Conservation (phyloP, 2,797 vertebrate species). For the Bryconaethiops microstoma region DNA sequence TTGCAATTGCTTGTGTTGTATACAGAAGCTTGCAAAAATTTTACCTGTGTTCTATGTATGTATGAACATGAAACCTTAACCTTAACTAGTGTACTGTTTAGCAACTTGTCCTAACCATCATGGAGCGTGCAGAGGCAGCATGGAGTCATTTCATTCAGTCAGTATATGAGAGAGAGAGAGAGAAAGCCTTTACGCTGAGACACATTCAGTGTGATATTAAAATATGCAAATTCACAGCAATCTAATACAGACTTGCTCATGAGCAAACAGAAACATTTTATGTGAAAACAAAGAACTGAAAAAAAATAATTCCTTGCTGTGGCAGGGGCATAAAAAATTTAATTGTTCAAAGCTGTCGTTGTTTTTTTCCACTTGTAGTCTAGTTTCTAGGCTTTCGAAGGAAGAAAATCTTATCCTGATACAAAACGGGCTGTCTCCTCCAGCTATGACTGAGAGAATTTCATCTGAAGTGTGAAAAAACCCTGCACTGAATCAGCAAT, state of each 20-base stretch:
- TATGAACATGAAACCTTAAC: too few species aligned
- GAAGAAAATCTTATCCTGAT: background rate
- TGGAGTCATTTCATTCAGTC: background rate
- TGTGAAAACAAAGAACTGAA: constrained; percentile 4
- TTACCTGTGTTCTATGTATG: too few species aligned
- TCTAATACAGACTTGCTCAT: constrained; percentile 1
- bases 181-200: too few species aligned
- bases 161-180: background rate
- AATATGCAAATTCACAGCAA: background rate
- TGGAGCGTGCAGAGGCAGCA: too few species aligned
- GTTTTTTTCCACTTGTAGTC: background rate
- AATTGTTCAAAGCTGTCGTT: background rate
- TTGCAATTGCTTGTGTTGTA: too few species aligned
- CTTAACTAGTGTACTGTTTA: too few species aligned
- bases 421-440: background rate
- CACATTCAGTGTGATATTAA: constrained; percentile 15
- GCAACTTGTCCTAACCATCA: too few species aligned
- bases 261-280: constrained; percentile 4
- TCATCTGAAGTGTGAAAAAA: background rate
- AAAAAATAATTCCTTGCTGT: background rate
- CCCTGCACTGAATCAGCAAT: background rate
- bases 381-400: background rate
- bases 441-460: background rate
- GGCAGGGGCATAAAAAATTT: background rate
- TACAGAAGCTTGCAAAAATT: too few species aligned